A percentile compares a stretch with the other conserved stretches of the same genome.
Conservation (phyloP, 64 coral and sea anemone species). For the Acropora yongei region DNA sequence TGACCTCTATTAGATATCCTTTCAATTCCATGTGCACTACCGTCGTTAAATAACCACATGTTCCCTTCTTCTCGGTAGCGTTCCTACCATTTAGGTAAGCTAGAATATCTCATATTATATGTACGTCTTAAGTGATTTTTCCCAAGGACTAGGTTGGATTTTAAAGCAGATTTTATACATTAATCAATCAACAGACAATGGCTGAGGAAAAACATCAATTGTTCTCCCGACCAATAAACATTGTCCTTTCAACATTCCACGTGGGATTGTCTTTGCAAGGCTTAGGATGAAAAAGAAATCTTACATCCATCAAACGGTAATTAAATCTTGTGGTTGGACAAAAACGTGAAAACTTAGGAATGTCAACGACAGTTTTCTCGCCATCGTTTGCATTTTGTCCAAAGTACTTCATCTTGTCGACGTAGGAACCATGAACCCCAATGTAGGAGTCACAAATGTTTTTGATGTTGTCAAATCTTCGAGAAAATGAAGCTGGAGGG, state of each 20-base stretch:
- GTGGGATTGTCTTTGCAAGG: constrained; percentile 39
- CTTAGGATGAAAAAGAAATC: constrained; percentile 36
- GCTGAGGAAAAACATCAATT: neutral
- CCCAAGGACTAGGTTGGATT: too few species aligned
- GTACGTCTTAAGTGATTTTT: too few species aligned
- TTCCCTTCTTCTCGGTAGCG: too few species aligned
- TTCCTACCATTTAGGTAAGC: too few species aligned
- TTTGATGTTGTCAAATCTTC: neutral
- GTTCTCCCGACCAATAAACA: constrained; percentile 31
- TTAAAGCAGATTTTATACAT: too few species aligned
- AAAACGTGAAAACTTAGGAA: neutral
- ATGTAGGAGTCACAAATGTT: constrained; percentile 57
- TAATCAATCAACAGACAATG: too few species aligned
- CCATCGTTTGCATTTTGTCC: constrained; percentile 33
- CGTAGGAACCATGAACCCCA: constrained; percentile 51
- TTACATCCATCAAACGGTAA: neutral
- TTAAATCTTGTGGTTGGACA: constrained; percentile 33
- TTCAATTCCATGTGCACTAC: too few species aligned
- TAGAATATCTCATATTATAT: too few species aligned
- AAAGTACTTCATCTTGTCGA: constrained; percentile 23
- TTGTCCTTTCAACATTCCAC: neutral
- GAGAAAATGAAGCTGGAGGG: neutral
- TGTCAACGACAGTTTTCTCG: neutral
- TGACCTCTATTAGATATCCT: too few species aligned
- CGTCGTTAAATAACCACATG: too few species aligned